Percentiles rank a stretch among this genome's conserved stretches.
Evolutionary conservation across 1,140 invertebrate species (phyloP).

Genomic region (Drosophila bocki): DNA sequence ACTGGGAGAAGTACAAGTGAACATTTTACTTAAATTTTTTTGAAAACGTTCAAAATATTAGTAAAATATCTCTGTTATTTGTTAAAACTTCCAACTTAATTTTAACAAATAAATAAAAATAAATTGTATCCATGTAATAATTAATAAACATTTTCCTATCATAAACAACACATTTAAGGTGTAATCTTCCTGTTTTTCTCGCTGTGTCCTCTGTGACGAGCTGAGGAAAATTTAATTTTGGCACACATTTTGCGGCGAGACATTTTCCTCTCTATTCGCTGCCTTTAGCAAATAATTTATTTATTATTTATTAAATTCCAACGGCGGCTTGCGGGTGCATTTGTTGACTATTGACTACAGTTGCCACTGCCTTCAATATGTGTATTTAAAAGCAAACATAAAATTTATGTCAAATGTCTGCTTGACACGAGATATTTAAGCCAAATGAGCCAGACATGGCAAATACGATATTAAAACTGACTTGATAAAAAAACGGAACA

Average conservation of each 20-base stretch:
- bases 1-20: neutral
- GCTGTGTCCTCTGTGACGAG: conserved; percentile 8
- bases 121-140: neutral
- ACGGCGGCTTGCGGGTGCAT: conserved; percentile 24
- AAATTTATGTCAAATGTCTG: conserved; percentile 85
- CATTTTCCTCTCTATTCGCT: conserved; percentile 5
- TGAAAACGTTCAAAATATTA: neutral
- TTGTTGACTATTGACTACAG: conserved; percentile 27
- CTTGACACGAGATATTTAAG: conserved; percentile 84
- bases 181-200: neutral
- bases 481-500: conserved; percentile 39
- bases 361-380: conserved; percentile 21
- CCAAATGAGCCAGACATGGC: conserved; percentile 70
- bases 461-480: conserved; percentile 69
- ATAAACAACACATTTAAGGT: neutral
- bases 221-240: conserved; percentile 51
- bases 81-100: neutral
- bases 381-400: conserved; percentile 84
- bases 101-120: neutral
- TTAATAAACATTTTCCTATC: neutral
- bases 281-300: conserved; percentile 17
- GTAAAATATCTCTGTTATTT: neutral
- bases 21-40: neutral
- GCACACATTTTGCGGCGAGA: conserved; percentile 26
- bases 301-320: conserved; percentile 35